A percentile compares a stretch with the other conserved stretches of the same genome.
Evolutionary conservation across 2,113 vertebrate species (phyloP).

Genomic region (Planiliza haematocheilus): DNA sequence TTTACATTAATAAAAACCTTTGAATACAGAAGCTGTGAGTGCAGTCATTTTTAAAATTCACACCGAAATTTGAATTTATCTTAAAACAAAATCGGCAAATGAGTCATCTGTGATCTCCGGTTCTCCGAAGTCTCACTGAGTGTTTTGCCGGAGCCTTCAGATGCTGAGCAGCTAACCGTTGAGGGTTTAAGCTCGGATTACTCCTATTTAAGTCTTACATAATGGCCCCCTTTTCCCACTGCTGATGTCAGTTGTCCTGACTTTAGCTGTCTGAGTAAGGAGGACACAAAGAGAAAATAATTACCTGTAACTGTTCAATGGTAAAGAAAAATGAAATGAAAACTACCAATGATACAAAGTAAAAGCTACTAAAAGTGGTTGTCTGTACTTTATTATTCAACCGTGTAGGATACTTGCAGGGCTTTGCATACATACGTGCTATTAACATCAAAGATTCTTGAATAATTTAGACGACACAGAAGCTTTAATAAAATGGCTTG

Average conservation of each 20-base stretch:
- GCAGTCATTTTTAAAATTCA: conserved; percentile 1
- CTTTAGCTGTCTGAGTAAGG: conserved; percentile 19
- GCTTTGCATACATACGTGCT: no score
- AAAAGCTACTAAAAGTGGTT: no score
- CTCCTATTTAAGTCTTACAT: conserved; percentile 41
- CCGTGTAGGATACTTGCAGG: background rate
- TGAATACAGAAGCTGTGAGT: conserved; percentile 30
- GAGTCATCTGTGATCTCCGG: no score
- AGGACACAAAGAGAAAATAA: background rate
- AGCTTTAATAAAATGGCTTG: background rate
- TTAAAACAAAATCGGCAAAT: no score
- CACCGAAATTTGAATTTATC: background rate
- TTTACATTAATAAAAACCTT: conserved; percentile 77
- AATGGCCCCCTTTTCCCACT: conserved; percentile 27
- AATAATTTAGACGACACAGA: background rate
- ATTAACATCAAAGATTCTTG: no score
- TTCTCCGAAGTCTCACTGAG: no score
- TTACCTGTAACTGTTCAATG: no score
- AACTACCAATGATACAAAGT: no score
- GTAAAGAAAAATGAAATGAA: no score
- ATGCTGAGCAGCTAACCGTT: background rate
- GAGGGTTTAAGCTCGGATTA: conserved; percentile 59
- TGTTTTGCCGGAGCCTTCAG: background rate
- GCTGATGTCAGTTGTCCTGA: conserved; percentile 1
- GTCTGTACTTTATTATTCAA: no score